Evolutionary conservation across 2,113 vertebrate genomes (phyloP).

Genomic region (Sapayoa aenigma): DNA sequence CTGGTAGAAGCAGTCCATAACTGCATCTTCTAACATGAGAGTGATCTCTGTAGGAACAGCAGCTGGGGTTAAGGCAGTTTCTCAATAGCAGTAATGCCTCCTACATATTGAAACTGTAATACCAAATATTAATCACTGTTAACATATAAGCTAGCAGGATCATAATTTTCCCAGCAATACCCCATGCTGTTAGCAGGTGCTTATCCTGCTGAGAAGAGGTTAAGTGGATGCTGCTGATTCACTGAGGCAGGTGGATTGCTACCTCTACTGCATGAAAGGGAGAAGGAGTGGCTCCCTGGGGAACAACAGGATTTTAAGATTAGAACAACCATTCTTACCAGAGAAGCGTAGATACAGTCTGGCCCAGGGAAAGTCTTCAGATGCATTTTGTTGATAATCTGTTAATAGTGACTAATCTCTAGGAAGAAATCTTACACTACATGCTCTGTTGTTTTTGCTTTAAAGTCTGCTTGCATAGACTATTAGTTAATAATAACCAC

Average conservation of each 20-base stretch:
- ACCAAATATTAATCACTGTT: slow-evolving; percentile 71
- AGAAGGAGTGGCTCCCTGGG: slow-evolving; percentile 17
- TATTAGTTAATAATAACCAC: background rate
- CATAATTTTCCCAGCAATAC: slow-evolving; percentile 46
- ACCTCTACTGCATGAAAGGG: background rate
- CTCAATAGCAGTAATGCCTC: slow-evolving; percentile 34
- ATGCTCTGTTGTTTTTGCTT: background rate
- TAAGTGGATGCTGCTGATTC: slow-evolving; percentile 63
- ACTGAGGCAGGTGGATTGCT: slow-evolving; percentile 55
- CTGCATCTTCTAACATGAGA: background rate
- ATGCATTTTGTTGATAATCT: background rate
- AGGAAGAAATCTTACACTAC: background rate
- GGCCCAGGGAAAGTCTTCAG: background rate
- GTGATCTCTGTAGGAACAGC: slow-evolving; percentile 20
- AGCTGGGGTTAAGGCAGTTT: slow-evolving; percentile 20
- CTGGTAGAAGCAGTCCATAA: background rate
- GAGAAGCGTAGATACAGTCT: background rate
- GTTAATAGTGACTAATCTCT: slow-evolving; percentile 1
- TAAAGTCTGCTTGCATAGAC: background rate
- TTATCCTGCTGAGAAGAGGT: slow-evolving; percentile 60
- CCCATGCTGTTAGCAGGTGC: slow-evolving; percentile 61
- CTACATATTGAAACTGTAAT: slow-evolving; percentile 56
- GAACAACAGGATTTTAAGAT: background rate
- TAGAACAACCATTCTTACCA: background rate
- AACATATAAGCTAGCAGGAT: slow-evolving; percentile 40